Evolutionary conservation across 2,113 vertebrate species (phyloP), one percentile per base, ranked within the genome.

Genomic region (Pedionomus torquatus): DNA sequence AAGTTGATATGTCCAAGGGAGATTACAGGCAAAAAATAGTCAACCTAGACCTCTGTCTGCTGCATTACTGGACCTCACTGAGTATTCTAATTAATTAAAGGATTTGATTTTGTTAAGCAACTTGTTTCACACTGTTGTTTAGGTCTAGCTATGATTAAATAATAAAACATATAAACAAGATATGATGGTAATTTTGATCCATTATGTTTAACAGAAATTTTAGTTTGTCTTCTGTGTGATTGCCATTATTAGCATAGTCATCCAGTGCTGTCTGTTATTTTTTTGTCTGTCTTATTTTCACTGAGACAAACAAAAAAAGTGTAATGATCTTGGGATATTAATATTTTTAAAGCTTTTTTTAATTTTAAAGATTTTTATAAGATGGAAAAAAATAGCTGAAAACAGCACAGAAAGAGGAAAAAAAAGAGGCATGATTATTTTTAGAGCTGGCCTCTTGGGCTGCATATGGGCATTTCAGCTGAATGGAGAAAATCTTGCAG

Each of bases 21-120:
- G 37, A 17, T 52, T 51, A 41, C 8, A 71, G 57, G 25, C 13
- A 60, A 71, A 66, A 54, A 35, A 4, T 1, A 43, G 24, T 57
- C 17, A 51, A 37, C 52, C 13, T 25, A 39, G 17, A 52, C 8
- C 6, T 33, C 49, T 69, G 33, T 44, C 8, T 23, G 24, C 19
- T 65, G 24, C 5, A 4, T 39, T 81, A 6, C 5, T 81, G 9
- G 30, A 9, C 7, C 7, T 64, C 0, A 0, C 6, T 46, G 11
- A 64, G 26, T 37, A 63, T 15, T 63, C 33, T 57, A 54, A 57
- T 61, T 72, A 49, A 44, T n/a, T 57, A 39, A 76, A 83, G n/a
- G 31, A 26, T 9, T 39, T 52, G 3, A 49, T 44, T 66, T 89
- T 87, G 9, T 57, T 46, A 58, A 70, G 58, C 18, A 81, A 70